These are phyloP conservation scores for Tetranychus truncatus DNA, from an alignment of 2,888 invertebrate genomes.

Conservation along the genomic window DNA sequence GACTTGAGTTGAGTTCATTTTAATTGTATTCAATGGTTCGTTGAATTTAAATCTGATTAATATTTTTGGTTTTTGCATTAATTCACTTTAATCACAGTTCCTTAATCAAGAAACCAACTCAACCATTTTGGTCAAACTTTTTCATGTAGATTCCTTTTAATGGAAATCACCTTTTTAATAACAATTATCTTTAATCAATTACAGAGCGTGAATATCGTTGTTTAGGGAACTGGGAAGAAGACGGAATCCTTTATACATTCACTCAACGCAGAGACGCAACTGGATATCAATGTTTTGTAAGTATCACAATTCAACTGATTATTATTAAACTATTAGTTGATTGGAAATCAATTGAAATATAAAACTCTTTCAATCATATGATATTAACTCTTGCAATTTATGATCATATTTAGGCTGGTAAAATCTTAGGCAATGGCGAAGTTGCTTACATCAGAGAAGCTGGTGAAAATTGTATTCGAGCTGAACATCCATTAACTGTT, in stretches of 20 bases:
- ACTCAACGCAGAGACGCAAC: conserved; percentile 44
- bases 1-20: background rate
- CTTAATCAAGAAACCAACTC: background rate
- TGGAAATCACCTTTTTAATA: background rate
- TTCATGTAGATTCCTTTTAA: background rate
- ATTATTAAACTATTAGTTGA: no score
- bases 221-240: conserved; percentile 47
- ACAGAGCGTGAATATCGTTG: conserved; percentile 46
- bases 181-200: background rate
- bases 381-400: no score
- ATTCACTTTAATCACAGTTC: background rate
- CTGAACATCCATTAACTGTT: conserved; percentile 41
- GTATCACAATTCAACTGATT: conserved; percentile 27
- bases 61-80: background rate
- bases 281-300: conserved; percentile 48
- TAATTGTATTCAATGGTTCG: background rate
- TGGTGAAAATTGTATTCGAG: conserved; percentile 45
- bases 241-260: conserved; percentile 44
- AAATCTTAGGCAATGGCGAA: conserved; percentile 39
- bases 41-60: conserved; percentile 2
- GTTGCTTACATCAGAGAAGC: conserved; percentile 49
- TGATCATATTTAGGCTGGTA: conserved; percentile 29
- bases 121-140: background rate
- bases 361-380: no score
- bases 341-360: no score